Base-by-base conservation (phyloP, 2,797 vertebrate genomes). In the Channallabes apus region DNA sequence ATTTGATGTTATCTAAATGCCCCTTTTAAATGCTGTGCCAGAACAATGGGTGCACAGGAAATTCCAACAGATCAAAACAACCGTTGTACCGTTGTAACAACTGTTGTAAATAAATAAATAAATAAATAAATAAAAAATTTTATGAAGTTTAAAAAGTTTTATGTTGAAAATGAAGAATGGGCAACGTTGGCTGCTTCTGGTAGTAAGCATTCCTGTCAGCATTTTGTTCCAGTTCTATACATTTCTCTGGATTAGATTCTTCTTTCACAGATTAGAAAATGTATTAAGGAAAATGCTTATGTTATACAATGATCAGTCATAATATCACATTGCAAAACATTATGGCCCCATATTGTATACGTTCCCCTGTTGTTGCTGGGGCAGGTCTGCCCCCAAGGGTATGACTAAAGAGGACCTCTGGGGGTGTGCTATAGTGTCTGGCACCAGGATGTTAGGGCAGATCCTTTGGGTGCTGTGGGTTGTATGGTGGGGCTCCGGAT, bases 11-110 rank as follows among this genome's bases (percentile, higher is more conserved):
- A 84, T 87, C 88, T 82, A 82, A 62, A 87, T 87, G 82, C 75
- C 29, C 67, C 75, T 86, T 82, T 72, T 73, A 85, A 77, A 85
- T 8, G 82, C 83, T 84, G 80, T 84, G 54, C 41, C 64, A 83
- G 81, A 87, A 83, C 79, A 83, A 87, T 20, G 62, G 76, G 85
- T 72, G 85, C 82, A 87, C 75, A 41, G 89, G 86, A 89, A 89
- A 89, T 88, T 87, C 89, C 88, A 87, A 12, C 18, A 82, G 84
- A 89, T 86, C 85, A 85, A 84, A 86, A 84, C 72, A 84, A 67
- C 27, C 29, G 68, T 65, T n/a, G n/a, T n/a, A n/a, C n/a, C n/a
- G n/a, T n/a, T n/a, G n/a, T n/a, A n/a, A n/a, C n/a, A n/a, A n/a
- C 75, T 83, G 75, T 77, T 83, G 59, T 85, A 84, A 73, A 83